Conservation (phyloP, 2,888 invertebrate species). For the Sinotaia quadrata region DNA sequence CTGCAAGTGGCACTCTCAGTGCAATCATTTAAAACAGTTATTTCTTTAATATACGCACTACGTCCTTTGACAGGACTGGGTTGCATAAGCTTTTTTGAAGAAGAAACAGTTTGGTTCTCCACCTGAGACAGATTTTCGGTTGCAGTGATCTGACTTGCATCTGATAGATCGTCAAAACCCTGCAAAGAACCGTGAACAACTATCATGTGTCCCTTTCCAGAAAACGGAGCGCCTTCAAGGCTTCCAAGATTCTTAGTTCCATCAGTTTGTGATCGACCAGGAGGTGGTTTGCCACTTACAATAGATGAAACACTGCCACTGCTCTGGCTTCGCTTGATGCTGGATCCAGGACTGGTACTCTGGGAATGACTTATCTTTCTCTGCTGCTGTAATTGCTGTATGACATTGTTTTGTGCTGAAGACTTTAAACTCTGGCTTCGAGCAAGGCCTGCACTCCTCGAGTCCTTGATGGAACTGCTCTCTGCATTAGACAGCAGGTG, state of each 20-base stretch:
- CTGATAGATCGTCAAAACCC: constrained; percentile 2
- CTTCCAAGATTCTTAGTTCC: no score
- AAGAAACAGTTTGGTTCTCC: no score
- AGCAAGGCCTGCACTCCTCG: not conserved
- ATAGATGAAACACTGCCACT: not conserved
- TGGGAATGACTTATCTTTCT: not conserved
- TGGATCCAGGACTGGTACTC: not conserved
- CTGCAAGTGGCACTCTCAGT: not conserved
- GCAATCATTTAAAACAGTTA: not conserved
- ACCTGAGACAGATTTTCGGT: no score
- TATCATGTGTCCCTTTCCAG: constrained; percentile 19
- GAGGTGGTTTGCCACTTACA: not conserved
- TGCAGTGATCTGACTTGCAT: not conserved
- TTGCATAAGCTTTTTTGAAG: not conserved
- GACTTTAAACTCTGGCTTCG: constrained; percentile 18
- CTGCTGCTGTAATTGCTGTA: no score
- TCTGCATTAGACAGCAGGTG: no score
- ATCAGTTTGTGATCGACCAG: not conserved
- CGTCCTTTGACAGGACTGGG: not conserved
- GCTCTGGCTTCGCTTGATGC: constrained; percentile 20
- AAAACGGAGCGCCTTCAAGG: constrained; percentile 6
- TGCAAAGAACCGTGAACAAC: constrained; percentile 10
- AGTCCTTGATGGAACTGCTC: not conserved
- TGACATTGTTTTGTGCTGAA: no score
- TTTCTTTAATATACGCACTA: constrained; percentile 14